Base-by-base conservation (phyloP, 2,888 invertebrate genomes). In the Plagodis pulveraria region DNA sequence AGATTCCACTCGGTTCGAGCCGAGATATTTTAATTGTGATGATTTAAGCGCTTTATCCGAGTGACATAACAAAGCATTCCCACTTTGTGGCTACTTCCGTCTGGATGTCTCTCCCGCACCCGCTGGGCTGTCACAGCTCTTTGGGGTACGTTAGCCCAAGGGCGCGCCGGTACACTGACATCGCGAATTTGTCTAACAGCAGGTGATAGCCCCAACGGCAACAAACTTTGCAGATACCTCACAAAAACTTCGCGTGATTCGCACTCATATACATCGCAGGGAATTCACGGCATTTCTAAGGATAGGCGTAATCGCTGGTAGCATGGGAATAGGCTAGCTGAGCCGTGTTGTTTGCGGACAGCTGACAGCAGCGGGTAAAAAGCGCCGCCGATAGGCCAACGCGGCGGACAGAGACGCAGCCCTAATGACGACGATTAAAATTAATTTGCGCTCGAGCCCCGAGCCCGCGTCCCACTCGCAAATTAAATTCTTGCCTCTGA, bases 391-490 rank as follows among this genome's bases (percentile, higher is more conserved):
- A 22, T 22, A 22, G 22, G 22, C 22, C 22, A 4, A 22, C 22
- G 22, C 40, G 10, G 40, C 10, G 46, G 34, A 35, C 46, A 5
- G 10, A 10, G 46, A 41, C 56, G 61, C 62, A 36, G 62, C 62
- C 73, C 81, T 91, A 90, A 91, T 91, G 87, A 88, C 84, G 81
- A 68, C 86, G 87, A 91, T 91, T 90, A 90, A 89, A 89, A 90
- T 90, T 88, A 90, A 91, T 91, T 89, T 84, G 86, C 81, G 78
- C 84, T 73, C 12, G 53, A 63, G 53, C 44, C 61, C 61, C 64
- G 36, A 8, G 10, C 40, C 40, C 10, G 62, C 70, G 56, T 67
- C 71, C 52, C 73, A 70, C 76, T 77, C 78, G 80, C 85, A 85
- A 88, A 89, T 89, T 87, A 87, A 87, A 90, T 88, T 87, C 87